Evolutionary conservation across 2,888 invertebrate species (phyloP).

Genomic region (Drosophila paranaensis): DNA sequence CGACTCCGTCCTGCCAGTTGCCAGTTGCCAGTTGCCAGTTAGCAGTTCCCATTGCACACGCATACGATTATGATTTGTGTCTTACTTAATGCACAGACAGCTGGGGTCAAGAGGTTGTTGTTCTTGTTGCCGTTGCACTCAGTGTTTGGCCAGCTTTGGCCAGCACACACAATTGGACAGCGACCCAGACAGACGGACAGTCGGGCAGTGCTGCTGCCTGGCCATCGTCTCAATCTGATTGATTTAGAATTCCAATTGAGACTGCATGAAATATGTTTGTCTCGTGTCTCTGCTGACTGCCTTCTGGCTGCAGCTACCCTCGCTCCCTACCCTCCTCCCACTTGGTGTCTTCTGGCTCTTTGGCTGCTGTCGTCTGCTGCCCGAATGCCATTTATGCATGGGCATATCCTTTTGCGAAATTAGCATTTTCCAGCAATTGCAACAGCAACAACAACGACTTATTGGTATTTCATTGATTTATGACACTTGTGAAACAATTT

Average conservation of each 20-base stretch:
- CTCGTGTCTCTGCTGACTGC: slow-evolving; percentile 62
- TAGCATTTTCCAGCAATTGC: slow-evolving; percentile 81
- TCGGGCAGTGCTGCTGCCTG: slow-evolving; percentile 28
- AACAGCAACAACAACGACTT: slow-evolving; percentile 74
- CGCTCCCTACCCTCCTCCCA: not conserved
- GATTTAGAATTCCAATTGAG: slow-evolving; percentile 84
- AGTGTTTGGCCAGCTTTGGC: slow-evolving; percentile 13
- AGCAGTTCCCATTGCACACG: slow-evolving; percentile 45
- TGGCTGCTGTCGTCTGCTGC: slow-evolving; percentile 50
- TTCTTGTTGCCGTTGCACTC: slow-evolving; percentile 22
- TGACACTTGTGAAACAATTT: slow-evolving; percentile 84
- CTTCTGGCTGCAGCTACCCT: not conserved
- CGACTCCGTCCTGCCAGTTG: slow-evolving; percentile 21
- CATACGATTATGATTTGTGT: slow-evolving; percentile 82
- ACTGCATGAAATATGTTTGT: slow-evolving; percentile 82
- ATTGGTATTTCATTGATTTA: slow-evolving; percentile 84
- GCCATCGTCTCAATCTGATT: slow-evolving; percentile 82
- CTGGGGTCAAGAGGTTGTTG: slow-evolving; percentile 53
- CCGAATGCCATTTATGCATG: slow-evolving; percentile 67
- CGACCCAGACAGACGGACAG: not conserved
- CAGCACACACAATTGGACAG: slow-evolving; percentile 25
- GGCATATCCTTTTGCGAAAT: slow-evolving; percentile 80
- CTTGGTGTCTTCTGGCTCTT: slow-evolving; percentile 21
- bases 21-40: slow-evolving; percentile 20
- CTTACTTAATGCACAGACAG: slow-evolving; percentile 81